Base-by-base conservation (phyloP, 2,797 vertebrate species). In the Labroides dimidiatus region DNA sequence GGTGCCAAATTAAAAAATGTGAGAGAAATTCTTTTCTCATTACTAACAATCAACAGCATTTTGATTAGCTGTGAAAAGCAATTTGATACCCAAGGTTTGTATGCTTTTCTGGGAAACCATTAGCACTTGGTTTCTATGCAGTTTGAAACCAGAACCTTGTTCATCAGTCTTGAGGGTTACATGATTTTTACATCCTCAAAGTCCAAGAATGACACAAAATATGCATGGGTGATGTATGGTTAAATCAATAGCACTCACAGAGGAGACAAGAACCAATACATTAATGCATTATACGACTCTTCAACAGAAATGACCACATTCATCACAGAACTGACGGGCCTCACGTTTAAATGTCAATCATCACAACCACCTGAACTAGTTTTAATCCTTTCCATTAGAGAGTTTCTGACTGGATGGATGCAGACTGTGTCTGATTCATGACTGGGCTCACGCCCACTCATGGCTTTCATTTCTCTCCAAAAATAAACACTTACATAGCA, bases 51-150 rank as follows among this genome's bases (percentile, higher is more conserved):
- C 41, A 68, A 51, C 16, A 45, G 37, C 4, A 47, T 65, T 69
- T 75, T 69, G 74, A 72, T 81, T 55, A 69, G 55, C 45, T 72
- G 65, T 70, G 48, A 84, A 53, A 85, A 78, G 17, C 44, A 64
- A 74, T 66, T 67, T 39, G 37, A 59, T 19, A 50, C 23, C 37
- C 20, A 27, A 21, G 20, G 45, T 55, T 20, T 52, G 52, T 20
- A 4, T 43, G 17, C 30, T 73, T 49, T n/a, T 15, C 42, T 16
- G 48, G 55, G 61, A 78, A 78, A 60, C 33, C 36, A 60, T 71
- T 47, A 43, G 55, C 33, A 44, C 4, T n/a, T n/a, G 16, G 27
- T 53, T 64, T n/a, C 39, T 54, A 39, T 16, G 53, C 51, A 37
- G 51, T 60, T n/a, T 52, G 43, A 52, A 63, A 58, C 21, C 27